Evolutionary conservation across 2,888 invertebrate species (phyloP), one percentile per base, ranked within the genome.

Genomic region (Oligia latruncula): DNA sequence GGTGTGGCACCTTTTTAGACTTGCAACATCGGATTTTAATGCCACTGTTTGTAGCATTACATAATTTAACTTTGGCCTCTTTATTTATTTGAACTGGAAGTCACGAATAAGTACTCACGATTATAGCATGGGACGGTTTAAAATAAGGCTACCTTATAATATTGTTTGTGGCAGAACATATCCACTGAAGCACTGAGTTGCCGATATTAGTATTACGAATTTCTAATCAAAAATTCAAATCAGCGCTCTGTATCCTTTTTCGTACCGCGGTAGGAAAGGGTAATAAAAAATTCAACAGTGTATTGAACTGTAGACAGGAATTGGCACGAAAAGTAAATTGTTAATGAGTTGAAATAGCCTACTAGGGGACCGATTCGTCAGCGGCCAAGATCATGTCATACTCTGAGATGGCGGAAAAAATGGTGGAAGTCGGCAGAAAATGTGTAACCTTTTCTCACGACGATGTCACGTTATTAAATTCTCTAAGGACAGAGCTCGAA

Each of bases 151-250:
- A n/a, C 8, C 20, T 29, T 2, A 40, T 60, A 58, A 40, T 60
- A 58, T 58, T 0, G 5, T 23, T 29, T 62, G 67, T 71, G 65
- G 80, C 78, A 81, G 82, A 80, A 65, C 20, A 58, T 52, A 40
- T 23, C 4, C 4, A 43, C 3, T 20, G 82, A 43, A 71, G 29
- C 77, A 64, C 52, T 78, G 80, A 84, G 78, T 74, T 74, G 68
- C 62, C 80, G 66, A 84, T 72, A 76, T 78, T 83, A 87, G 81
- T 72, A 78, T 75, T 80, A 86, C 46, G 80, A 84, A 77, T 81
- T 85, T 72, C 80, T 90, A 83, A 91, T 91, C 82, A 88, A 77
- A 85, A 83, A 91, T 91, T 91, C 92, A 75, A 74, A 82, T 72
- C 83, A 83, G 58, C 73, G 23, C 64, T 74, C 40, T 20, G 80